These are phyloP conservation scores for Nanorana parkeri DNA, from an alignment of 2,113 vertebrate genomes.

Conservation along the genomic window DNA sequence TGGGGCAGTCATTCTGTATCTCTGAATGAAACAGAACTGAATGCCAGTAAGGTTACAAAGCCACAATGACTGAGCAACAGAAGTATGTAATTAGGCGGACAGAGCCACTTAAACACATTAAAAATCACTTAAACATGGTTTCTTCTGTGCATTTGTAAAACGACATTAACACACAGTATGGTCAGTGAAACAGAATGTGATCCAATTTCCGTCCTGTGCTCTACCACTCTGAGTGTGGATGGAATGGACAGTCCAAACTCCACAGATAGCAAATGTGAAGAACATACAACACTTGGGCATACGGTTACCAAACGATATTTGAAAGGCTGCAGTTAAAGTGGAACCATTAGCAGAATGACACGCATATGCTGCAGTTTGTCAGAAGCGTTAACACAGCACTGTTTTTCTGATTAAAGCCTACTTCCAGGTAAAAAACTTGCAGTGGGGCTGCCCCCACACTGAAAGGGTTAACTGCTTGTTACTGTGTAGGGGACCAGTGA, in stretches of 20 bases:
- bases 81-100: constrained; percentile 28
- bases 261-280: too few species aligned
- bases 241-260: too few species aligned
- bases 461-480: too few species aligned
- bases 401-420: too few species aligned
- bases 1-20: neutral
- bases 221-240: neutral
- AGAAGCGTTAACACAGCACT: too few species aligned
- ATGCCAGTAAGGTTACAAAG: constrained; percentile 33
- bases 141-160: constrained; percentile 26
- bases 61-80: constrained; percentile 8
- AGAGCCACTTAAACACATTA: constrained; percentile 47
- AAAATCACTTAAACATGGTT: constrained; percentile 47
- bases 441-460: too few species aligned
- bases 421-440: too few species aligned
- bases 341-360: too few species aligned
- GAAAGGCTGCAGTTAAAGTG: neutral
- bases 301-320: neutral
- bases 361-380: too few species aligned
- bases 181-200: constrained; percentile 11
- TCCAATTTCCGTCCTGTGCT: neutral
- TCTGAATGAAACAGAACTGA: constrained; percentile 5
- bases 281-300: neutral
- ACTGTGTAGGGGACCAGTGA: too few species aligned
- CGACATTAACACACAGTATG: neutral